Evolutionary conservation across 1,140 invertebrate species (phyloP).

Genomic region (Chironomus tepperi): DNA sequence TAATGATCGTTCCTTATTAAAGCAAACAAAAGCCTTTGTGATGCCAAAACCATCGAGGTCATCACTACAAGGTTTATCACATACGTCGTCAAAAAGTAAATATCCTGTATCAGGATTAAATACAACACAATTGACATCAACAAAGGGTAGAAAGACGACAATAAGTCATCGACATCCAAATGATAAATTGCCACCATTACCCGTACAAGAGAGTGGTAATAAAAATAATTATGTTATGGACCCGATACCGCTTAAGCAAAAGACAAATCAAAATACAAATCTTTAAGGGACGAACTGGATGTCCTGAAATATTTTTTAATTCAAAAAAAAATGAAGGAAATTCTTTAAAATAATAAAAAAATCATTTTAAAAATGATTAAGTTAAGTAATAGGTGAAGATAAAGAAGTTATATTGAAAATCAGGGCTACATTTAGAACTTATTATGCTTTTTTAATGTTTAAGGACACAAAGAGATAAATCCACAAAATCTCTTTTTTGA

Average conservation of each 20-base stretch:
- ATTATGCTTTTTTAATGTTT: slow-evolving; percentile 3
- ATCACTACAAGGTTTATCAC: slow-evolving; percentile 14
- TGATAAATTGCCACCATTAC: slow-evolving; percentile 44
- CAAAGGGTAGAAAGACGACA: slow-evolving; percentile 47
- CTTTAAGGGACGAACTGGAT: neutral
- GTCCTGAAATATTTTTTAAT: neutral
- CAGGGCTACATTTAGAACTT: slow-evolving; percentile 7
- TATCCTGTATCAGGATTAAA: slow-evolving; percentile 54
- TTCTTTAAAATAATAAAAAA: neutral
- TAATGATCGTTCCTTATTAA: slow-evolving; percentile 75
- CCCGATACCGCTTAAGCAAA: slow-evolving; percentile 28
- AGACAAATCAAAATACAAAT: slow-evolving; percentile 17
- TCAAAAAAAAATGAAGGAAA: neutral
- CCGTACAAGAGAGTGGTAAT: slow-evolving; percentile 32
- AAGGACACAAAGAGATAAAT: neutral
- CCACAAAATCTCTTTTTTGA: no score
- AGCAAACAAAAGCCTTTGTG: slow-evolving; percentile 75
- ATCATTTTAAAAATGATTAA: no score
- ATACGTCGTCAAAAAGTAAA: slow-evolving; percentile 40
- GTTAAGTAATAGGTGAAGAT: no score
- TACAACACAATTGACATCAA: slow-evolving; percentile 44
- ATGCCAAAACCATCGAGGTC: slow-evolving; percentile 54
- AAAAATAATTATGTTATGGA: slow-evolving; percentile 40
- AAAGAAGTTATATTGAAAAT: neutral
- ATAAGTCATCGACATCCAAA: slow-evolving; percentile 52